Conservation (phyloP, 2,113 vertebrate species). For the Tiliqua scincoides region DNA sequence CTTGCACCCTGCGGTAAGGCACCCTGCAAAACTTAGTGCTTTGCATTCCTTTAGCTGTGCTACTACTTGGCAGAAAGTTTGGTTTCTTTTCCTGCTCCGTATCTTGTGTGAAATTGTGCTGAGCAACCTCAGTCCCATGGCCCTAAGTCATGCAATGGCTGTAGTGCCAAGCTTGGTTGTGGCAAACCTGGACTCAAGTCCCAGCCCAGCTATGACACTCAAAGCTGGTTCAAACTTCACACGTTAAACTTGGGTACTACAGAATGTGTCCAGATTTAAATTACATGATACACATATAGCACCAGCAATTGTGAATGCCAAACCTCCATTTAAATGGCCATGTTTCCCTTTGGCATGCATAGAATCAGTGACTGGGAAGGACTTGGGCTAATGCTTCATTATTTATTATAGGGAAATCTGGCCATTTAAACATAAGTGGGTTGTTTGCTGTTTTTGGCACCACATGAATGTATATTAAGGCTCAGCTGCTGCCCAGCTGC, state of each 20-base stretch:
- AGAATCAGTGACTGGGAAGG: not conserved
- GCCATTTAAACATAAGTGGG: not conserved
- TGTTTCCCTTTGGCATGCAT: not conserved
- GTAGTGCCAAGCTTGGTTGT: not conserved
- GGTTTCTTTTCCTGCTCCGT: no score
- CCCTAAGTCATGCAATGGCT: not conserved
- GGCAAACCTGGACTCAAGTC: not conserved
- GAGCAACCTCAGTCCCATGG: not conserved
- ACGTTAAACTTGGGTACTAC: no score
- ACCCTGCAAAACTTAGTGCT: no score
- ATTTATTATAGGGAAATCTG: not conserved
- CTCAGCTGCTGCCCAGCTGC: no score
- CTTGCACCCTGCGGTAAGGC: no score
- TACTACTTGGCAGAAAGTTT: no score
- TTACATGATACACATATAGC: not conserved
- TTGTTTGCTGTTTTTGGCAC: not conserved
- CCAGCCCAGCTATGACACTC: not conserved
- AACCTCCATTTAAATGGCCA: not conserved
- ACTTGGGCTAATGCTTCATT: no score
- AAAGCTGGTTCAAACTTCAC: no score
- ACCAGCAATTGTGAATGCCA: no score
- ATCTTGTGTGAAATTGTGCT: not conserved
- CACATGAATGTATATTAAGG: not conserved
- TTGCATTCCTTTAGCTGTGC: no score
- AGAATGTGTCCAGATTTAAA: no score